A percentile compares a stretch with the other conserved stretches of the same genome.
Evolutionary conservation across 1,140 invertebrate species (phyloP).

Genomic region (Pristionchus pacificus): DNA sequence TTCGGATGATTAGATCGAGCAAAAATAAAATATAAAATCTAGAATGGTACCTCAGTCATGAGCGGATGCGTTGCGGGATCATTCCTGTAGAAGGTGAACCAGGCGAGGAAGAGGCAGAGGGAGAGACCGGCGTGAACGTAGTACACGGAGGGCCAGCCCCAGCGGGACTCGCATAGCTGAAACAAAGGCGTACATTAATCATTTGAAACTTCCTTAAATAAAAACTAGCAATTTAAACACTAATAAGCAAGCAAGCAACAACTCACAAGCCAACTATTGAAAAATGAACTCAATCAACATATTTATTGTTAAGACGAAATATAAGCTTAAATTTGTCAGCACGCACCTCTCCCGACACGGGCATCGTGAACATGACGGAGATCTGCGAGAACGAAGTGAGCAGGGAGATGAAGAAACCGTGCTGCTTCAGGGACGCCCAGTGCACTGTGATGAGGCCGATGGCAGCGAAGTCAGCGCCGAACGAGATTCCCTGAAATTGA

Average conservation of each 20-base stretch:
- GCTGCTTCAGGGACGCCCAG: conserved; percentile 40
- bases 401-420: conserved; percentile 38
- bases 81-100: conserved; percentile 30
- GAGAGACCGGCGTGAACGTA: conserved; percentile 35
- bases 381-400: conserved; percentile 39
- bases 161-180: conserved; percentile 33
- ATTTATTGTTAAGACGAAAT: no score
- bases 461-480: conserved; percentile 37
- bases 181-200: no score
- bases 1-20: no score
- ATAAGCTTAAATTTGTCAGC: no score
- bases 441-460: conserved; percentile 37
- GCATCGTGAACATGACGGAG: conserved; percentile 40
- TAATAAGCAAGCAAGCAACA: no score
- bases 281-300: no score
- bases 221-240: no score
- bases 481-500: conserved; percentile 35
- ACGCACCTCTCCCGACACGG: conserved; percentile 30
- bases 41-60: conserved; percentile 33
- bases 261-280: no score
- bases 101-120: conserved; percentile 24
- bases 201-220: no score
- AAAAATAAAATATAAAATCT: no score
- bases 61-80: conserved; percentile 27
- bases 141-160: conserved; percentile 36